Base-by-base conservation (phyloP, 2,888 invertebrate genomes). In the Tribolium freemani region DNA sequence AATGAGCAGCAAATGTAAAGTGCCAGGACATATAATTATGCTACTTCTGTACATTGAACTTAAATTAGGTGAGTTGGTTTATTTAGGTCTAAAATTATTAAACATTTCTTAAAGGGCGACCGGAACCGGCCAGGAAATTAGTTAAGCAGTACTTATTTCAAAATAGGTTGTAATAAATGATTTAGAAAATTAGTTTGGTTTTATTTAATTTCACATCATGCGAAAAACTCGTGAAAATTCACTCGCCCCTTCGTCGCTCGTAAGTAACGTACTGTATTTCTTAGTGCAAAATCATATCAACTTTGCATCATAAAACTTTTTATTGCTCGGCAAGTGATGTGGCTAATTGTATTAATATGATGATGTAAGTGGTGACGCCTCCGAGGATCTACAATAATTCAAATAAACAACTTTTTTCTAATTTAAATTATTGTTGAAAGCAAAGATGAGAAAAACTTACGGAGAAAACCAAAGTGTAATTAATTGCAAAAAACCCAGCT, bases 1-100 rank as follows among this genome's bases (percentile, higher is more conserved):
- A 78, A 87, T 88, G 1, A 86, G 87, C 30, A 85, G 87, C 66
- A 82, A 77, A 9, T 83, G 82, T 71, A 88, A 89, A 81, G 88
- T 91, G 70, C 91, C 91, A 5, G 88, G 90, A 60, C 91, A 91
- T 78, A 90, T 92, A 67, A 88, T 91, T 50, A 90, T 91, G 88
- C 83, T 92, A 51, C 90, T 91, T 2, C 86, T 92, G 72, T 92
- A 92, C 80, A 90, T 92, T 75, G 91, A 92, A 84, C 84, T 92
- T 50, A 89, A 90, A 84, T 84, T 90, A 84, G 91, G 91, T 89
- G 86, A 84, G 31, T 13, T 48, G 13, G 11, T 51, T 60, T 11
- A 5, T 26, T n/a, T 38, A 5, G 9, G 38, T 38, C 5, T 6
- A 56, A 54, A 21, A 8, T 46, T 2, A 20, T 21, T 66, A 11